Evolutionary conservation across 2,888 invertebrate species (phyloP), one percentile per base, ranked within the genome.

Genomic region (Cistogaster globosa): DNA sequence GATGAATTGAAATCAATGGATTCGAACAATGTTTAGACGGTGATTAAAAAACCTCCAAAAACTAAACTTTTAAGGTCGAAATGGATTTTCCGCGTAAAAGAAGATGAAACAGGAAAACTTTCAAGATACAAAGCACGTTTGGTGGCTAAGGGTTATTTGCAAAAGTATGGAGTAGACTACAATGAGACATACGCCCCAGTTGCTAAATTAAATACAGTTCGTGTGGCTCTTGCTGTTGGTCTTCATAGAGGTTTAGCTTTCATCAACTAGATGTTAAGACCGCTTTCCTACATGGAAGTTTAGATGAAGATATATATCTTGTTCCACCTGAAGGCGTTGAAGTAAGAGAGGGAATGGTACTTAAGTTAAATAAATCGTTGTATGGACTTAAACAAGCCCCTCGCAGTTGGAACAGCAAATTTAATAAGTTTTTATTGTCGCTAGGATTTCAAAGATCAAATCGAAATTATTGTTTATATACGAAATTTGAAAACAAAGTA

Each of bases 21-120:
- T 9, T 18, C 48, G 5, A 75, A 75, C 53, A 53, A 68, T 58
- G 81, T 81, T 14, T 81, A 68, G 79, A 62, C 32, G 18, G 8
- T 45, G 16, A n/a, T n/a, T n/a, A n/a, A n/a, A n/a, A n/a, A n/a
- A n/a, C n/a, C n/a, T n/a, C n/a, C n/a, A n/a, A n/a, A n/a, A n/a
- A n/a, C n/a, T n/a, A n/a, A n/a, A n/a, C n/a, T n/a, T n/a, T n/a
- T n/a, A n/a, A n/a, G n/a, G n/a, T n/a, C n/a, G n/a, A 71, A 76
- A 57, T 62, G 69, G 69, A 63, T 48, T 16, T 82, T 82, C 57
- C 42, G 62, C 18, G 22, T 82, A 12, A 69, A 82, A 69, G 81
- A 45, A n/a, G n/a, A n/a, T n/a, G n/a, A n/a, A n/a, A n/a, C n/a
- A n/a, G n/a, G n/a, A n/a, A 76, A 57, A 7, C 26, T 58, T 22